Evolutionary conservation across 2,797 vertebrate species (phyloP), one percentile per base, ranked within the genome.

Genomic region (Eulemur coronatus): DNA sequence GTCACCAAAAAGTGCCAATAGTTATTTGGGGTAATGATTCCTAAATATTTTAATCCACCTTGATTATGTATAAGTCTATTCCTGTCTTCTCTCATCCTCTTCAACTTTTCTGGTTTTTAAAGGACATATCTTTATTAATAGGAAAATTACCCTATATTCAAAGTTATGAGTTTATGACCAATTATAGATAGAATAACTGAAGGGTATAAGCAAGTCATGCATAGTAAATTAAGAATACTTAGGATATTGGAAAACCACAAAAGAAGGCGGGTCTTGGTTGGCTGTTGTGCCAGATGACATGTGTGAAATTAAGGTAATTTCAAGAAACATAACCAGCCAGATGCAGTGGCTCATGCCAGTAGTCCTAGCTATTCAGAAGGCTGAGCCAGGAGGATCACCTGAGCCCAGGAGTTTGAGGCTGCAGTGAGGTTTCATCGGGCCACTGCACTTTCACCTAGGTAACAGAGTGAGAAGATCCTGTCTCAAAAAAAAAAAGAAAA

Each of bases 41-140:
- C 28, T 72, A 63, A 88, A 85, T 52, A 89, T 76, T 94, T 95
- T 81, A 28, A 89, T 82, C 52, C 55, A n/a, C 73, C 80, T 80
- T 46, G 20, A 61, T 82, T 82, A 46, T 38, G 4, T 63, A 8
- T 55, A 75, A 5, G 17, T 85, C 30, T 86, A 1, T 41, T 63
- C 41, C 4, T 50, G 4, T 81, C 30, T 80, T 80, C 28, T 78
- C 26, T 80, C 4, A 78, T 3, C 17, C 11, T 81, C n/a, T 90
- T 61, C 75, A 59, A 69, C 3, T 78, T 72, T 67, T 89, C n/a
- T 52, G 18, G 15, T 46, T 93, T 80, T 89, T 70, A 72, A 85
- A 95, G 89, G 11, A 8, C 67, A 50, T 85, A 12, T 92, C 13
- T 80, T 78, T 9, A n/a, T 81, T 72, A 78, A 93, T 35, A 69